These are phyloP conservation scores for Gastrophysa polygoni DNA, from an alignment of 2,888 invertebrate genomes.

Conservation along the genomic window DNA sequence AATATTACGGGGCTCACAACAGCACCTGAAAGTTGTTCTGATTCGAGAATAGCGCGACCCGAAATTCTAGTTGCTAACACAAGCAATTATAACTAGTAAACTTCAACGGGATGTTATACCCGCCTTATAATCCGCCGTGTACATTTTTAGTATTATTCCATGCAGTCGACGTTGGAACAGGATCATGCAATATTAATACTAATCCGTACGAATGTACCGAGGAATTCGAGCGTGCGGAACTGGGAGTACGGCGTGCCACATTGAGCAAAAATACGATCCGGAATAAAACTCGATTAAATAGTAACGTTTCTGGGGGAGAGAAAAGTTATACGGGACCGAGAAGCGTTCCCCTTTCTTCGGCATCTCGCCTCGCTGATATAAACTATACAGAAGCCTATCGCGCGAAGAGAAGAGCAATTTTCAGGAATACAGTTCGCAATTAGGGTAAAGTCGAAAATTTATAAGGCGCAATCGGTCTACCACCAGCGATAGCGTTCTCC, in stretches of 20 bases:
- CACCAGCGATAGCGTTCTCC: conserved; percentile 28
- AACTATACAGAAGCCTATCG: conserved; percentile 35
- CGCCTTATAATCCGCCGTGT: conserved; percentile 2
- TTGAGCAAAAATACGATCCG: conserved; percentile 37
- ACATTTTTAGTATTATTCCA: conserved; percentile 14
- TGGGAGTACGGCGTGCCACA: conserved; percentile 26
- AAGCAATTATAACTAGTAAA: background rate
- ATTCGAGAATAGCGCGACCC: background rate
- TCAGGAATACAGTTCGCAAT: conserved; percentile 50
- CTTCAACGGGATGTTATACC: background rate
- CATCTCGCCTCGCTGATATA: conserved; percentile 40
- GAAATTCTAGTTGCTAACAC: background rate
- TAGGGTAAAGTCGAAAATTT: conserved; percentile 50
- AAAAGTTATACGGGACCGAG: conserved; percentile 40
- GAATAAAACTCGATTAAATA: conserved; percentile 39
- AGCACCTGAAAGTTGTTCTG: background rate
- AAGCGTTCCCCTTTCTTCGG: conserved; percentile 1
- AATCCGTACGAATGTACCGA: conserved; percentile 15
- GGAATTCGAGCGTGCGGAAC: conserved; percentile 21
- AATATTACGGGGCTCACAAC: background rate
- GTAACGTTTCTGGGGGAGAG: conserved; percentile 29
- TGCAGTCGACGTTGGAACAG: conserved; percentile 7
- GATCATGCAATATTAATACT: conserved; percentile 18
- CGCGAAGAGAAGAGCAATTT: conserved; percentile 45
- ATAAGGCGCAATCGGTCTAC: conserved; percentile 45